Percentiles rank a stretch among this genome's conserved stretches.
phyloP scores from a whole-genome alignment of 2,113 vertebrate species.

The Falco punctatus region DNA sequence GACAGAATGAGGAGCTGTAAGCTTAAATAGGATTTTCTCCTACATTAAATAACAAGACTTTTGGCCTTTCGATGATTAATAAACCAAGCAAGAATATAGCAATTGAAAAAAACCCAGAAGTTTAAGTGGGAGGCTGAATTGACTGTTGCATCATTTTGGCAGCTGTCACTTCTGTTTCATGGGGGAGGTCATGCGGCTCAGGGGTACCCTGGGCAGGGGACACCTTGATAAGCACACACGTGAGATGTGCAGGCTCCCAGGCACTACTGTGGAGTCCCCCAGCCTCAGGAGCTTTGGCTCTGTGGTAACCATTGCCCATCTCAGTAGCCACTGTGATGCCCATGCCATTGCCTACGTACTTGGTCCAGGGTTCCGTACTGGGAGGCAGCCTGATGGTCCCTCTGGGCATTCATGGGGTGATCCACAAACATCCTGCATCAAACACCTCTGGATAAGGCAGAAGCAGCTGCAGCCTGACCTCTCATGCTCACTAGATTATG shows the following conservation, averaged over 20 bases:
- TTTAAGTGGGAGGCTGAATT: background rate
- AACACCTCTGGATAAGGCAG: background rate
- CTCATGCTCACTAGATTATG: background rate
- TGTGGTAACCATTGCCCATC: background rate
- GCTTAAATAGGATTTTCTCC: background rate
- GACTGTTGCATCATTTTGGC: background rate
- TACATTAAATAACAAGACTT: background rate
- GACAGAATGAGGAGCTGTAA: background rate
- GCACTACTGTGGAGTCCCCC: background rate
- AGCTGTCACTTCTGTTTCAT: background rate
- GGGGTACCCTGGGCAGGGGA: background rate
- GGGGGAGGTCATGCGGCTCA: background rate
- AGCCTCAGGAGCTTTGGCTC: background rate
- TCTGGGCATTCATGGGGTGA: background rate
- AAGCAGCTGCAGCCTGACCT: background rate
- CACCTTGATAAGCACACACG: background rate
- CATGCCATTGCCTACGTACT: background rate
- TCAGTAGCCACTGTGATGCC: background rate
- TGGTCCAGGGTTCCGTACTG: background rate
- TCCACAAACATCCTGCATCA: background rate
- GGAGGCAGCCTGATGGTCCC: background rate
- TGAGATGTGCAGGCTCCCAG: background rate
- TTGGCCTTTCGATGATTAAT: background rate
- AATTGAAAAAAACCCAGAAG: background rate
- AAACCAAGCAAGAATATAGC: background rate